Percentiles rank a stretch among this genome's conserved stretches.
Conservation (phyloP, 2,888 invertebrate species). For the Coremacera marginata region DNA sequence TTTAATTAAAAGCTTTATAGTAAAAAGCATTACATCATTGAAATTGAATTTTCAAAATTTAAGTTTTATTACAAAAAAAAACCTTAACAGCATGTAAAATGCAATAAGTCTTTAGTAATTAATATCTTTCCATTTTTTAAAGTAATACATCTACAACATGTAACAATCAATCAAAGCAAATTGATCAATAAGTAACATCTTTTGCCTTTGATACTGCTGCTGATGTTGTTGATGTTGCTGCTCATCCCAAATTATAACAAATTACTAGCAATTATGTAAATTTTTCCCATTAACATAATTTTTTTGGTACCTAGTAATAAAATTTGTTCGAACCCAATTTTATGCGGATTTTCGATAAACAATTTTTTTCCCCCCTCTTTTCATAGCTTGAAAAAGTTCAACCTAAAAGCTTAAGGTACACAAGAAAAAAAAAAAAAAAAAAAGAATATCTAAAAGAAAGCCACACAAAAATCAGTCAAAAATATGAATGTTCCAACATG, state of each 20-base stretch:
- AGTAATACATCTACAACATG: not conserved
- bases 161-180: constrained; percentile 17
- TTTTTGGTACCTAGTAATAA: not conserved
- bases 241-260: not conserved
- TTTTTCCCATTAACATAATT: constrained; percentile 20
- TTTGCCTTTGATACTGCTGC: not conserved
- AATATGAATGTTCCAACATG: constrained; percentile 13
- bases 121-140: not conserved
- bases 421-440: too few species aligned
- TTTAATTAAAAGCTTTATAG: not conserved
- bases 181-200: not conserved
- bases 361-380: too few species aligned
- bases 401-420: not conserved
- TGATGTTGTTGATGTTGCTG: not conserved
- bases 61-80: not conserved
- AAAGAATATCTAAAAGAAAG: constrained; percentile 29
- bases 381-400: not conserved
- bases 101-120: not conserved
- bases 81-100: not conserved
- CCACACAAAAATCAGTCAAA: constrained; percentile 46
- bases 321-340: not conserved
- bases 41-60: not conserved
- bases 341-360: not conserved
- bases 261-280: constrained; percentile 28
- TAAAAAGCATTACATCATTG: not conserved